Evolutionary conservation across 2,888 invertebrate species (phyloP).

Genomic region (Oithona nana): DNA sequence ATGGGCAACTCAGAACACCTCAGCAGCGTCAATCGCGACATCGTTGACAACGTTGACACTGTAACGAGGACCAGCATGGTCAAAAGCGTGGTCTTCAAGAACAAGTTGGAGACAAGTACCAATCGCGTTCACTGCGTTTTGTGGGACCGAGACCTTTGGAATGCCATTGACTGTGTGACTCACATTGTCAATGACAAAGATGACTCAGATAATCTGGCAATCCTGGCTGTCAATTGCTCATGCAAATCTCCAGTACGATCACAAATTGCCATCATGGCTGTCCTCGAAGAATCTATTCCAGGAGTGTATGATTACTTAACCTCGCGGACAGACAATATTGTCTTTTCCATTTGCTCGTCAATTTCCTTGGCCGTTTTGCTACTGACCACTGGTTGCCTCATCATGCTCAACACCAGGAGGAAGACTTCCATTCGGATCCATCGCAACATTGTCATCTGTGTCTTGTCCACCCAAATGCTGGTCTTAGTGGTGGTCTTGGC

Average conservation of each 20-base stretch:
- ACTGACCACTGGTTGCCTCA: slow-evolving; percentile 56
- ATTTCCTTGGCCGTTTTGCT: slow-evolving; percentile 60
- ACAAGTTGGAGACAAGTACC: not conserved
- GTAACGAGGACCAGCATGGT: no score
- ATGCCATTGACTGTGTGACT: slow-evolving; percentile 14
- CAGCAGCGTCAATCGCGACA: no score
- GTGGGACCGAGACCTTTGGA: slow-evolving; percentile 9
- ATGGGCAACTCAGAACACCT: not conserved
- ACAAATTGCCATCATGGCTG: not conserved
- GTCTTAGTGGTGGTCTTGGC: slow-evolving; percentile 74
- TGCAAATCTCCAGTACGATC: slow-evolving; percentile 22
- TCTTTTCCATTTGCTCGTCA: slow-evolving; percentile 71
- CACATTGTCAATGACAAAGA: not conserved
- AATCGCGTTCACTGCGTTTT: not conserved
- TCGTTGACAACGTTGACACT: no score
- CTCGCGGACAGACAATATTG: slow-evolving; percentile 59
- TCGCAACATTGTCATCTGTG: slow-evolving; percentile 75
- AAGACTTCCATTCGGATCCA: slow-evolving; percentile 76
- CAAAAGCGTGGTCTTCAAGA: not conserved
- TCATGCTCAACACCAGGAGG: slow-evolving; percentile 49
- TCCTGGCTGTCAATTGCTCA: not conserved
- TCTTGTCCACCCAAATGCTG: slow-evolving; percentile 63
- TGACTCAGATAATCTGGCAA: not conserved
- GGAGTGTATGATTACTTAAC: not conserved
- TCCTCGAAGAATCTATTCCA: not conserved